Base-by-base conservation (phyloP, 2,888 invertebrate species). In the Keiferia lycopersicella region DNA sequence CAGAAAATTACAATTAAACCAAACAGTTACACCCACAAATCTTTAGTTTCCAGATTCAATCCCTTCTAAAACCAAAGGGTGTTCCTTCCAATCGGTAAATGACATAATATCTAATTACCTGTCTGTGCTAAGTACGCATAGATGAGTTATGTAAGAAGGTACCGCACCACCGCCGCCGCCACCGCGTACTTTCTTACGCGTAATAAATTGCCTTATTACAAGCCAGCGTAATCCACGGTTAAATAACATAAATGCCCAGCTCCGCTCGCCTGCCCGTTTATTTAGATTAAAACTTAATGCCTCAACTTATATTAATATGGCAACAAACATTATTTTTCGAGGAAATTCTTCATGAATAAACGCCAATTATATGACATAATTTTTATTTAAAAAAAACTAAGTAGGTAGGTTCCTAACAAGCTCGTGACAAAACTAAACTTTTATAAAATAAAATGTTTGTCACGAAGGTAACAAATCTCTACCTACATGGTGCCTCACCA, bases 241-340 rank as follows among this genome's bases (percentile, higher is more conserved):
- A 90, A 90, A 87, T 87, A 88, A 86, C 88, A 88, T 87, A 82
- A 89, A 88, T 89, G 88, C 84, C 75, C 71, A 74, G 80, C 80
- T 79, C 72, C 76, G 68, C 76, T 71, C 75, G 74, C 71, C 67
- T 64, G 66, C 69, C 86, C 85, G 80, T 90, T 89, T 90, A 86
- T 90, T 86, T 85, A 88, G 87, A 90, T 90, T 90, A 89, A 84
- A 88, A 86, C 79, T 69, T 84, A 84, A 85, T 82, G 68, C 79
- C 73, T 66, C 71, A 71, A 74, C 73, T 73, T 75, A 81, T 79
- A 82, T 84, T 83, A 85, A 80, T 75, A 75, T 71, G 74, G 77
- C 74, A 71, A 66, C 69, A 65, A 62, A 60, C 41, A 63, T 67
- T 67, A n/a, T 68, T 70, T 73, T 69, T 65, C 26, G 59, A 39